Evolutionary conservation across 2,113 vertebrate species (phyloP).

Genomic region (Scartelaos histophorus): DNA sequence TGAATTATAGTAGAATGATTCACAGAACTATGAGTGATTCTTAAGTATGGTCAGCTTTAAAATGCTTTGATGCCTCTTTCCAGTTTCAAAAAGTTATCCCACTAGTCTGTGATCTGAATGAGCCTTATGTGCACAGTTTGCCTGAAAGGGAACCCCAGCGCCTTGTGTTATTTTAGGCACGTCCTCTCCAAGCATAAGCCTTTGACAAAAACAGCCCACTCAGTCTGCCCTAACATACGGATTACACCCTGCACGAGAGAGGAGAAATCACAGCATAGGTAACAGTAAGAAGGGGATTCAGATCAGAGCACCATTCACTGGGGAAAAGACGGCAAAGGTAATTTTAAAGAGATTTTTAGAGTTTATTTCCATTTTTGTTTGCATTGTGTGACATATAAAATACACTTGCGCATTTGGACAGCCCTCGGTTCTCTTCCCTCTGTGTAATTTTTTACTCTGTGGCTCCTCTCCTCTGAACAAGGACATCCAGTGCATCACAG

Average conservation of each 20-base stretch:
- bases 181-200: constrained; percentile 48
- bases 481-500: constrained; percentile 58
- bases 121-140: neutral
- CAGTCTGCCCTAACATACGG: constrained; percentile 60
- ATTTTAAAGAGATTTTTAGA: neutral
- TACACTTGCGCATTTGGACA: constrained; percentile 18
- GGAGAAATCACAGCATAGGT: constrained; percentile 38
- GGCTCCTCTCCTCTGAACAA: constrained; percentile 56
- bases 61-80: neutral
- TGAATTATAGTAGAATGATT: neutral
- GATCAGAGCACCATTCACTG: constrained; percentile 23
- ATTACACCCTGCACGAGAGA: constrained; percentile 49
- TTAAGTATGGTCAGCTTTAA: too few species aligned
- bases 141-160: constrained; percentile 49
- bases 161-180: constrained; percentile 59
- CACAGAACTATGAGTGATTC: neutral
- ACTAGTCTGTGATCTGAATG: neutral
- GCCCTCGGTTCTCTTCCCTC: neutral
- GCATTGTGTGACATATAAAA: neutral
- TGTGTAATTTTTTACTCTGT: constrained; percentile 21
- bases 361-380: neutral
- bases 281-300: constrained; percentile 41
- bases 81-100: neutral
- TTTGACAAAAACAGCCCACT: constrained; percentile 61
- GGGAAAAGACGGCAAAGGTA: constrained; percentile 13